phyloP scores from a whole-genome alignment of 2,888 invertebrate species.

The Tachina fera region DNA sequence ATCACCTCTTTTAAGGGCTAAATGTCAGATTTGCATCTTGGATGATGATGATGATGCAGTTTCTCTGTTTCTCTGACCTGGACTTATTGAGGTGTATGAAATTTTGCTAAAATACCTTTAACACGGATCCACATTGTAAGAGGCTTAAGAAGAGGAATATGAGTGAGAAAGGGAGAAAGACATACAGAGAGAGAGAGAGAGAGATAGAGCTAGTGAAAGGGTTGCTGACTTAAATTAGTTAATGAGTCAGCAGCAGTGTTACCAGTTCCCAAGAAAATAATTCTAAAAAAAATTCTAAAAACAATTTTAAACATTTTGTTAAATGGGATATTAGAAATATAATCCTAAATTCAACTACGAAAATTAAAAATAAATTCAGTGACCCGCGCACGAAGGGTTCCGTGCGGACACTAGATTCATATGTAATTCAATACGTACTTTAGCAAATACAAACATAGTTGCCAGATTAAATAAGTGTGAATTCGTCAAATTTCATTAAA shows the following conservation, averaged over 20 bases:
- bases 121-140: conserved; percentile 4
- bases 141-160: not conserved
- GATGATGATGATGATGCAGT: conserved; percentile 29
- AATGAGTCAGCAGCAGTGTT: not conserved
- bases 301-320: too few relatives aligned
- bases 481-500: too few relatives aligned
- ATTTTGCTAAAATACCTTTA: conserved; percentile 22
- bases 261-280: too few relatives aligned
- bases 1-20: conserved; percentile 70
- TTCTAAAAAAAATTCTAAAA: too few relatives aligned
- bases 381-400: too few relatives aligned
- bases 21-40: conserved; percentile 62
- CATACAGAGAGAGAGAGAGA: not conserved
- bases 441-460: too few relatives aligned
- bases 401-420: too few relatives aligned
- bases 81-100: conserved; percentile 23
- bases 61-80: conserved; percentile 21
- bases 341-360: too few relatives aligned
- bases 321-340: too few relatives aligned
- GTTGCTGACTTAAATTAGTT: not conserved
- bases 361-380: too few relatives aligned
- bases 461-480: too few relatives aligned
- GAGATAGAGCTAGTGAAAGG: not conserved
- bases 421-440: too few relatives aligned
- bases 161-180: not conserved